A percentile compares a stretch with the other conserved stretches of the same genome.
phyloP scores from a whole-genome alignment of 2,888 invertebrate genomes.

The Pseudanteris insignis region DNA sequence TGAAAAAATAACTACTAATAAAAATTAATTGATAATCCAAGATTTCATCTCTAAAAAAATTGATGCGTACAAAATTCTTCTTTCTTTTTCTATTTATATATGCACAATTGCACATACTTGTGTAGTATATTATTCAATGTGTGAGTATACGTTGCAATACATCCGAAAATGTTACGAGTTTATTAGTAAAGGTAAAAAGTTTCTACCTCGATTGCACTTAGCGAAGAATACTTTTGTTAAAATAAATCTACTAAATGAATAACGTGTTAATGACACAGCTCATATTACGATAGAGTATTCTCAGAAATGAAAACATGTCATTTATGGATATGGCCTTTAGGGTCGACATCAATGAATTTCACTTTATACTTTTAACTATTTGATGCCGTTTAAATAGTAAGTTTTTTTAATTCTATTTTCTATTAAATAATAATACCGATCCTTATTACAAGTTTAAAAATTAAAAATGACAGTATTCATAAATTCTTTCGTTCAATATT shows the following conservation, averaged over 20 bases:
- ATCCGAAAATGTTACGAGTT: slow-evolving; percentile 25
- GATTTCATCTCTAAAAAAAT: background rate
- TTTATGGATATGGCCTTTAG: slow-evolving; percentile 26
- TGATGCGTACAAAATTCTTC: slow-evolving; percentile 6
- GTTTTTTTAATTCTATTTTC: background rate
- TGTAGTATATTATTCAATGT: slow-evolving; percentile 16
- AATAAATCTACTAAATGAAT: slow-evolving; percentile 7
- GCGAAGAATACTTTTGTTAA: background rate
- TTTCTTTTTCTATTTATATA: slow-evolving; percentile 22
- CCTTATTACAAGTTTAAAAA: slow-evolving; percentile 21
- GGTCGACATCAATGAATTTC: slow-evolving; percentile 28
- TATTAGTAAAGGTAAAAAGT: slow-evolving; percentile 5
- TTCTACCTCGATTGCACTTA: background rate
- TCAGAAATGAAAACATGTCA: slow-evolving; percentile 39
- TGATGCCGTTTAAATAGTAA: slow-evolving; percentile 7
- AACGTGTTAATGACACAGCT: slow-evolving; percentile 27
- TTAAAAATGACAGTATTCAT: slow-evolving; percentile 19
- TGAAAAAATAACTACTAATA: background rate
- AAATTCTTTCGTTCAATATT: slow-evolving; percentile 32
- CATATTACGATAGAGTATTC: slow-evolving; percentile 17
- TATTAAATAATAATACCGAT: slow-evolving; percentile 6
- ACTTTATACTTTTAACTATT: slow-evolving; percentile 11
- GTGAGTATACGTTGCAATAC: slow-evolving; percentile 22
- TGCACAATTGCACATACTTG: background rate
- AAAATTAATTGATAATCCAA: too few relatives aligned